phyloP scores from a whole-genome alignment of 2,113 vertebrate genomes.

The Seriola rivoliana region DNA sequence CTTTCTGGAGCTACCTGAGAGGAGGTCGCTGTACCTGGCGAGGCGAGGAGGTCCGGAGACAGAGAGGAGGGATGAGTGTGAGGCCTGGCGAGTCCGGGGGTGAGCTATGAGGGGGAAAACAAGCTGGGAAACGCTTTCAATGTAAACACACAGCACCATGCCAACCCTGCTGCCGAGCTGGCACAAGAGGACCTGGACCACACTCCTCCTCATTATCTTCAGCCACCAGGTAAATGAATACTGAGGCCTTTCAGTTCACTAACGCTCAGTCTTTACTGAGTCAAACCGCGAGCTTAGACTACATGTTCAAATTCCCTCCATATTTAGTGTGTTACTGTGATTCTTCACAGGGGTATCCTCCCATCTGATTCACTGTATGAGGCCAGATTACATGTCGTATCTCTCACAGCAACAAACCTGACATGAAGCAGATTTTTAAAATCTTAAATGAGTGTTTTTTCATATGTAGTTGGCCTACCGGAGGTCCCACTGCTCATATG shows the following conservation, averaged over 20 bases:
- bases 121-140: constrained; percentile 33
- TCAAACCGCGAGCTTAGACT: background rate
- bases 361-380: background rate
- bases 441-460: background rate
- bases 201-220: constrained; percentile 45
- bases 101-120: constrained; percentile 52
- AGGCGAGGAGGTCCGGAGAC: background rate
- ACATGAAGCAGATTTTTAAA: background rate
- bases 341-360: background rate
- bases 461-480: background rate
- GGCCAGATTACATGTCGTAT: background rate
- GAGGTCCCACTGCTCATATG: background rate
- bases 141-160: constrained; percentile 75
- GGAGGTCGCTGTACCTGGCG: background rate
- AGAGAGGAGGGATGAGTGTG: constrained; percentile 15
- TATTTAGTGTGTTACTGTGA: background rate
- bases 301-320: background rate
- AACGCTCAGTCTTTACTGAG: background rate
- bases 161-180: constrained; percentile 49
- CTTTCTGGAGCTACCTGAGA: background rate
- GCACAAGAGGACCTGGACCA: constrained; percentile 45
- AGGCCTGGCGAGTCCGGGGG: constrained; percentile 15
- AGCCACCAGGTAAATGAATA: constrained; percentile 70
- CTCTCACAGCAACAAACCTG: background rate
- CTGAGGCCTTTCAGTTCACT: background rate